Evolutionary conservation across 1,140 invertebrate genomes (phyloP).

Genomic region (Dendroctonus ponderosae): DNA sequence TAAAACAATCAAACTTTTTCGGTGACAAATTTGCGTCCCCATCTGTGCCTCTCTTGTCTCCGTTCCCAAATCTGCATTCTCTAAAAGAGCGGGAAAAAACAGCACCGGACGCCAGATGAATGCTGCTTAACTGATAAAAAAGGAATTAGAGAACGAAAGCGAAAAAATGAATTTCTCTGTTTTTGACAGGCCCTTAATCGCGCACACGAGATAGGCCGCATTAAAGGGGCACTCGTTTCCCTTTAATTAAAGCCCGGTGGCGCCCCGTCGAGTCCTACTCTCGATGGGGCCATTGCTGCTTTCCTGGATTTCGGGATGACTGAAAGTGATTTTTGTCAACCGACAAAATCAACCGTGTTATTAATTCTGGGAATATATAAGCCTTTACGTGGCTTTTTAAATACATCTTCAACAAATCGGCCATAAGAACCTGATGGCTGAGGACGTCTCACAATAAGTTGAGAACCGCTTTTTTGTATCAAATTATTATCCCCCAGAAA

Average conservation of each 20-base stretch:
- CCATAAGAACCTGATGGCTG: too few species aligned
- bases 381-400: too few species aligned
- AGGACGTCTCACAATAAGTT: too few species aligned
- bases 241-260: constrained; percentile 47
- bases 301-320: constrained; percentile 16
- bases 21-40: neutral
- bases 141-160: constrained; percentile 52
- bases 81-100: constrained; percentile 32
- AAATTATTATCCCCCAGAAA: too few species aligned
- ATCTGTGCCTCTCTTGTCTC: constrained; percentile 1
- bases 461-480: too few species aligned
- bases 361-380: too few species aligned
- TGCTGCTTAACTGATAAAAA: constrained; percentile 52
- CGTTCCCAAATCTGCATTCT: constrained; percentile 40
- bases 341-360: neutral
- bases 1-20: constrained; percentile 4
- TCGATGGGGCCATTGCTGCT: constrained; percentile 11
- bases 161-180: constrained; percentile 54
- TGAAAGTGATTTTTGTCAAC: constrained; percentile 9
- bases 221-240: constrained; percentile 50
- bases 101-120: constrained; percentile 45
- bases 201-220: constrained; percentile 49
- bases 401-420: too few species aligned
- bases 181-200: constrained; percentile 54
- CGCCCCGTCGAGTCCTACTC: constrained; percentile 29